phyloP scores from a whole-genome alignment of 2,888 invertebrate genomes.

The Acrobasis suavella region DNA sequence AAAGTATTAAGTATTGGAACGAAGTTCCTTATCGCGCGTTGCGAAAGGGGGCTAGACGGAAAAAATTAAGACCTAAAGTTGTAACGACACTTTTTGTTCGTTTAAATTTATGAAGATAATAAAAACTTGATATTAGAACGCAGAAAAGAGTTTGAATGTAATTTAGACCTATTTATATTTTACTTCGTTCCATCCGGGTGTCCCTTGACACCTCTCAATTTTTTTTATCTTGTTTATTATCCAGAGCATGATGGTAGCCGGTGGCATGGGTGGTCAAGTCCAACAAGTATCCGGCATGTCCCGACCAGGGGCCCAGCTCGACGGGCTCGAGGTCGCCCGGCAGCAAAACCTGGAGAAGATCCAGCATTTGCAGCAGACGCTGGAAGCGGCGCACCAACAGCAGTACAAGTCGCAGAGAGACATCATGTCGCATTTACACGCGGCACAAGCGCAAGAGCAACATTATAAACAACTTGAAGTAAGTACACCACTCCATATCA shows the following conservation, averaged over 20 bases:
- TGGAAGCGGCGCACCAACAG: slow-evolving; percentile 90
- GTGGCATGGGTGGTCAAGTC: slow-evolving; percentile 60
- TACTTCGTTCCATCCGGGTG: no score
- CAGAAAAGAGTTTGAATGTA: no score
- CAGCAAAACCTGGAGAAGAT: slow-evolving; percentile 91
- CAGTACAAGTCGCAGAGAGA: slow-evolving; percentile 91
- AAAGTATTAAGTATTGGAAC: no score
- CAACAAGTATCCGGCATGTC: slow-evolving; percentile 58
- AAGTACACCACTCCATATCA: slow-evolving; percentile 5
- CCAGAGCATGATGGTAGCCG: slow-evolving; percentile 71
- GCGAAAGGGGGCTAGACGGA: no score
- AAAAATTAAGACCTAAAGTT: no score
- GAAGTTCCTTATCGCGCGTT: no score
- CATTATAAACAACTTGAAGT: slow-evolving; percentile 90
- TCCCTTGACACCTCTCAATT: no score
- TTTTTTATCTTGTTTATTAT: neutral
- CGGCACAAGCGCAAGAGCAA: slow-evolving; percentile 90
- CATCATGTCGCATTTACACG: slow-evolving; percentile 87
- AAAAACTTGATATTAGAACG: no score
- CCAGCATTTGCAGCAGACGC: slow-evolving; percentile 86
- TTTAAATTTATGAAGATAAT: no score
- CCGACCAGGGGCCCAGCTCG: slow-evolving; percentile 61
- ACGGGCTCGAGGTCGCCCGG: slow-evolving; percentile 87
- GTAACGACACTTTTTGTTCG: no score
- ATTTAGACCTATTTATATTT: no score